phyloP scores from a whole-genome alignment of 1,140 invertebrate genomes.

The Euura lappo region DNA sequence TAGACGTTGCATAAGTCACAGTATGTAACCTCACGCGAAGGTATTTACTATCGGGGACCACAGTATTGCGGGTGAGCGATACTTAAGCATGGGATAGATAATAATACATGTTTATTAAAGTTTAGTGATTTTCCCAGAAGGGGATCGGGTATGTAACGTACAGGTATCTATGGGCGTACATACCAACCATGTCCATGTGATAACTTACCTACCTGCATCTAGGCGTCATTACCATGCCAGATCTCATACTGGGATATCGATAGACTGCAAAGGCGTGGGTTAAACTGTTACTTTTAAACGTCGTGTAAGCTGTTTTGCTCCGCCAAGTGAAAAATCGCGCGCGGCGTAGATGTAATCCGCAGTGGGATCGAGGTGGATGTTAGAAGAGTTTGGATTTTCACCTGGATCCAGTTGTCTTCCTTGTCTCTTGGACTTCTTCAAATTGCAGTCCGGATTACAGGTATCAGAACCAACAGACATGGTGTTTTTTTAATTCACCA shows the following conservation, averaged over 20 bases:
- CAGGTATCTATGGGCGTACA: not conserved
- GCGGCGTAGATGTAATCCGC: no score
- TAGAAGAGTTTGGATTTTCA: no score
- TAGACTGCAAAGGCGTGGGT: not conserved
- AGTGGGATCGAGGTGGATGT: no score
- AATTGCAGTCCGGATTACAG: no score
- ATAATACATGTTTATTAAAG: constrained; percentile 1
- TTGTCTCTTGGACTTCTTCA: no score
- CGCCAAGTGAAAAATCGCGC: no score
- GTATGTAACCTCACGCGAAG: not conserved
- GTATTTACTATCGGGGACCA: not conserved
- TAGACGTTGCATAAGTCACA: not conserved
- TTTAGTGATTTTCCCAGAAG: not conserved
- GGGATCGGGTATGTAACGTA: not conserved
- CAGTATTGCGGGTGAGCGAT: not conserved
- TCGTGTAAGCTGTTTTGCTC: not conserved
- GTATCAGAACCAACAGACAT: no score
- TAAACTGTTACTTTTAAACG: not conserved
- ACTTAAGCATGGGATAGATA: not conserved
- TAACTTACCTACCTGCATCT: not conserved
- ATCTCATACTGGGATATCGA: not conserved
- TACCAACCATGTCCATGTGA: not conserved
- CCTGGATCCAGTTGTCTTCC: no score
- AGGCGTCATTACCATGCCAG: not conserved
- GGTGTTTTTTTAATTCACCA: no score